Evolutionary conservation across 1,140 invertebrate genomes (phyloP), one percentile per base, ranked within the genome.

Genomic region (Drosophila arizonae): DNA sequence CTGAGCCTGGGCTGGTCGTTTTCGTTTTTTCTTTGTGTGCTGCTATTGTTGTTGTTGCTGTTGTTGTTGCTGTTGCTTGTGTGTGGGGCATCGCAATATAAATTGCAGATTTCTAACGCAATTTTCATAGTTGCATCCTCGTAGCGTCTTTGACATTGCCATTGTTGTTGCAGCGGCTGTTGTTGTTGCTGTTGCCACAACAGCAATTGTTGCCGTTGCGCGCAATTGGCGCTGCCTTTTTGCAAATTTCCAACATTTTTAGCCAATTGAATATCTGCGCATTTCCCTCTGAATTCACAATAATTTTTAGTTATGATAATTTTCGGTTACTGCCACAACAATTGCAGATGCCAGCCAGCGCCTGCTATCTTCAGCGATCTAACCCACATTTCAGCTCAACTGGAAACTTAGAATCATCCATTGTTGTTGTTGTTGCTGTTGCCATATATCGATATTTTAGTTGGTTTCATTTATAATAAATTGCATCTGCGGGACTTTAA

Each of bases 21-120:
- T 21, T 48, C 21, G 21, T 24, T 24, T 24, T 24, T 24, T 17
- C 10, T 43, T 17, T 50, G 57, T 15, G 55, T 50, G 50, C 30
- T 65, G 15, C 33, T 67, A 41, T 39, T 62, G 54, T 36, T 51
- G 52, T 10, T 54, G 50, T 36, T n/a, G 17, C 11, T 21, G 30
- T 48, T 56, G 63, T 26, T 39, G 41, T 15, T 61, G 52, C 9
- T 33, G 36, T 13, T n/a, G 21, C 17, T n/a, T 76, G 68, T 70
- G 67, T 79, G 72, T 72, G 81, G 66, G 69, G 84, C 84, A 87
- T 64, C 50, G 71, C 79, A 66, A 87, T 88, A 88, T 88, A 88
- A 88, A 88, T 88, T 88, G 84, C 84, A 88, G 84, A 88, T 88
- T 88, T 88, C 84, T 88, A 88, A 88, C 84, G 84, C 84, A 88